Percentiles rank a stretch among this genome's conserved stretches.
phyloP scores from a whole-genome alignment of 2,113 vertebrate genomes.

The chimpanzee (Pan troglodytes) region DNA sequence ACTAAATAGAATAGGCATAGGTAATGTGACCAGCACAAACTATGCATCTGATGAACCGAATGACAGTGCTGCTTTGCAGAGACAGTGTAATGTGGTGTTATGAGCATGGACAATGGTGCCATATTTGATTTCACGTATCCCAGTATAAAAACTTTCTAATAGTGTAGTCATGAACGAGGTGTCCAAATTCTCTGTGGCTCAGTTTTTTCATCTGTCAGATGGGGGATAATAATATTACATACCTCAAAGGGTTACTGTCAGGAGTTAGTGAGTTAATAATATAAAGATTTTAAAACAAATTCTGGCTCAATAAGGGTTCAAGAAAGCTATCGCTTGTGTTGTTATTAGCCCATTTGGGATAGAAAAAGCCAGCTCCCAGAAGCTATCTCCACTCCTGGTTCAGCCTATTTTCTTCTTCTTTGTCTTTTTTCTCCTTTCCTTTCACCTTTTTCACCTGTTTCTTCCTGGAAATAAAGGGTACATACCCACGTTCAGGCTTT shows the following conservation, averaged over 20 bases:
- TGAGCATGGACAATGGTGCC: rapidly evolving
- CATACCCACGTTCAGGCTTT: background rate
- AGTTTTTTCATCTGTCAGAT: background rate
- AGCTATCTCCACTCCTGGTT: rapidly evolving
- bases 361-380: background rate
- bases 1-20: background rate
- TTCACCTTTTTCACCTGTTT: background rate
- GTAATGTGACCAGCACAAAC: background rate
- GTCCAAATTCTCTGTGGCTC: background rate
- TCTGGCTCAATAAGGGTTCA: too few species aligned
- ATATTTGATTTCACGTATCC: rapidly evolving
- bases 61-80: rapidly evolving
- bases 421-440: background rate
- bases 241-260: background rate
- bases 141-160: rapidly evolving
- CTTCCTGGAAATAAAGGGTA: background rate
- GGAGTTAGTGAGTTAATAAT: background rate
- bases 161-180: rapidly evolving
- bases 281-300: background rate
- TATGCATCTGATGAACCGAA: rapidly evolving
- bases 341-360: background rate
- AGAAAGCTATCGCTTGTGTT: rapidly evolving
- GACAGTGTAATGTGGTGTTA: rapidly evolving
- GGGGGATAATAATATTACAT: too few species aligned
- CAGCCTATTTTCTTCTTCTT: too few species aligned